phyloP scores from a whole-genome alignment of 2,888 invertebrate genomes.

The Rapana venosa region DNA sequence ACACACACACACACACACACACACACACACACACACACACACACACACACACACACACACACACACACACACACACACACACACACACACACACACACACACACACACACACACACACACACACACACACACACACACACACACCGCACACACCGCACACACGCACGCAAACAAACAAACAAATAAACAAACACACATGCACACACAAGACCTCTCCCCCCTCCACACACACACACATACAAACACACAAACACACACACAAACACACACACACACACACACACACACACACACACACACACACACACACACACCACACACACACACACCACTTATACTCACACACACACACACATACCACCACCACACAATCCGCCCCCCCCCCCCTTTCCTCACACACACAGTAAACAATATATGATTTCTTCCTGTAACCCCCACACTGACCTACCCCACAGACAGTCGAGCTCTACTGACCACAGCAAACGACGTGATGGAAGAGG shows the following conservation, averaged over 20 bases:
- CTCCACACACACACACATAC: not conserved
- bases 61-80: not conserved
- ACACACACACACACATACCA: not conserved
- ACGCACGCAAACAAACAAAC: not conserved
- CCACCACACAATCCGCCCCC: too few species aligned
- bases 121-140: not conserved
- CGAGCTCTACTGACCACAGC: not conserved
- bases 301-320: not conserved
- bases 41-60: not conserved
- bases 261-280: not conserved
- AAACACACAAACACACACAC: not conserved
- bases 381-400: not conserved
- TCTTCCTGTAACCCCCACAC: not conserved
- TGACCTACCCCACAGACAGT: not conserved
- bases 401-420: not conserved
- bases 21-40: not conserved
- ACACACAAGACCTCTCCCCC: not conserved
- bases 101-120: not conserved
- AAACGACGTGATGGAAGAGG: not conserved
- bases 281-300: not conserved
- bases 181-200: not conserved
- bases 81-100: not conserved
- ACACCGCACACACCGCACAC: not conserved
- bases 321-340: too few species aligned
- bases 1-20: conserved; percentile 14